These are phyloP conservation scores for Megaceryle maxima DNA, from an alignment of 2,113 vertebrate species.

Conservation along the genomic window DNA sequence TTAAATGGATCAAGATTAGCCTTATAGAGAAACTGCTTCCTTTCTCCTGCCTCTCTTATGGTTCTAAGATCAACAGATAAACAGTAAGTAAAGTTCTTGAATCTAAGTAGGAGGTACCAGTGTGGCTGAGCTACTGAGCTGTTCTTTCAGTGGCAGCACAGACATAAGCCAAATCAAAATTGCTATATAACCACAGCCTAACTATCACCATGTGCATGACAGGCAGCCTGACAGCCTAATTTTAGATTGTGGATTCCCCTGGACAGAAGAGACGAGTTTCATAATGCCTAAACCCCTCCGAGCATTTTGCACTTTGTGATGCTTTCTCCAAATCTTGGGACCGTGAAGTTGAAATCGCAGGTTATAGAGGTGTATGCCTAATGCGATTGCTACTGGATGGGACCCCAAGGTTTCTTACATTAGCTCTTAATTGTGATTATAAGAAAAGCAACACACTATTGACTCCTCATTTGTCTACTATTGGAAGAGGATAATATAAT, in stretches of 20 bases:
- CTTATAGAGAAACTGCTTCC: not conserved
- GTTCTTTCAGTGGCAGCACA: not conserved
- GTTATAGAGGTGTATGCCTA: not conserved
- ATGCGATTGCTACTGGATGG: fast-evolving
- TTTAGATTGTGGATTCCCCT: not conserved
- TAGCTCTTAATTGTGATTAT: not conserved
- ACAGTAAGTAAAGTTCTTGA: not conserved
- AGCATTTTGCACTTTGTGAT: not conserved
- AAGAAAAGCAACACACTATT: not conserved
- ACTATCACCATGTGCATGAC: not conserved
- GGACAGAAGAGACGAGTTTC: not conserved
- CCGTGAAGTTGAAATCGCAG: not conserved
- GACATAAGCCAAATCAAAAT: not conserved
- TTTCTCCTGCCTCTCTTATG: not conserved
- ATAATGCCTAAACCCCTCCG: not conserved
- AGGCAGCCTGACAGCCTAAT: not conserved
- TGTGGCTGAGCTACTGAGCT: not conserved
- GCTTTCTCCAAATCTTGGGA: not conserved
- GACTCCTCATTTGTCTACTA: not conserved
- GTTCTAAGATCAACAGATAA: not conserved
- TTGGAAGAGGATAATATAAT: not conserved
- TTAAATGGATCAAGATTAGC: not conserved
- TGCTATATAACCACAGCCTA: not conserved
- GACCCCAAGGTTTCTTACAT: not conserved
- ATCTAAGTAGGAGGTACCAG: not conserved